phyloP scores from a whole-genome alignment of 2,888 invertebrate species.

The Darwinula stevensoni region DNA sequence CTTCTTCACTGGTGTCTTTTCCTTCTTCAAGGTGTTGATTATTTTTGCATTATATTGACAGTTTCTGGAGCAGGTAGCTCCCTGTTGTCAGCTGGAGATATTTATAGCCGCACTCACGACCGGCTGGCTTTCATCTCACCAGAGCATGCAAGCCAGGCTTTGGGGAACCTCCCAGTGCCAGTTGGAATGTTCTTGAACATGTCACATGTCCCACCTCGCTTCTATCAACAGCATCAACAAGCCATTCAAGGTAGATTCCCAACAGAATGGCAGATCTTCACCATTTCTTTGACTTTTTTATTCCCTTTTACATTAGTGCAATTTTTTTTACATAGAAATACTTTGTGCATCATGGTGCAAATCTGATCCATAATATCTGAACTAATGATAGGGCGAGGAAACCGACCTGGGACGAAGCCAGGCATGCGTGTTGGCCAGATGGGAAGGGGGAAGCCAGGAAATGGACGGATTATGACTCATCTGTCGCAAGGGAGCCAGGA shows the following conservation, averaged over 20 bases:
- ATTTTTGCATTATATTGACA: too few relatives aligned
- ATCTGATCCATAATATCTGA: too few relatives aligned
- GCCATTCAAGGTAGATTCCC: slow-evolving; percentile 19
- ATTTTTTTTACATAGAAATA: too few relatives aligned
- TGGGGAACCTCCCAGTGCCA: slow-evolving; percentile 55
- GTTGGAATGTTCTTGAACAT: slow-evolving; percentile 83
- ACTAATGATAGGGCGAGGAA: too few relatives aligned
- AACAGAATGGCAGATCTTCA: neutral
- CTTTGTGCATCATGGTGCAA: too few relatives aligned
- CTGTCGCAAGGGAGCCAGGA: too few relatives aligned
- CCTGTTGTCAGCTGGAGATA: neutral
- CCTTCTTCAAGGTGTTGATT: too few relatives aligned
- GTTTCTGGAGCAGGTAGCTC: neutral
- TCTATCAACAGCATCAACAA: slow-evolving; percentile 38
- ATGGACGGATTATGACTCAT: slow-evolving; percentile 1
- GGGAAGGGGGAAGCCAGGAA: slow-evolving; percentile 1
- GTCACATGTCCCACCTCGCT: slow-evolving; percentile 41
- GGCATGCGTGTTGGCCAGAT: too few relatives aligned
- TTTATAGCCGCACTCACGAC: slow-evolving; percentile 27
- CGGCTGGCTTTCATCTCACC: neutral
- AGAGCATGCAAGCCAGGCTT: slow-evolving; percentile 19
- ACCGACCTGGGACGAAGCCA: too few relatives aligned
- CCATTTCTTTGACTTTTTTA: too few relatives aligned
- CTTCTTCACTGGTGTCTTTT: too few relatives aligned
- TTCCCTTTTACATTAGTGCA: too few relatives aligned